These are phyloP conservation scores for Dryoscopus gambensis DNA, from an alignment of 2,113 vertebrate species.

Conservation along the genomic window DNA sequence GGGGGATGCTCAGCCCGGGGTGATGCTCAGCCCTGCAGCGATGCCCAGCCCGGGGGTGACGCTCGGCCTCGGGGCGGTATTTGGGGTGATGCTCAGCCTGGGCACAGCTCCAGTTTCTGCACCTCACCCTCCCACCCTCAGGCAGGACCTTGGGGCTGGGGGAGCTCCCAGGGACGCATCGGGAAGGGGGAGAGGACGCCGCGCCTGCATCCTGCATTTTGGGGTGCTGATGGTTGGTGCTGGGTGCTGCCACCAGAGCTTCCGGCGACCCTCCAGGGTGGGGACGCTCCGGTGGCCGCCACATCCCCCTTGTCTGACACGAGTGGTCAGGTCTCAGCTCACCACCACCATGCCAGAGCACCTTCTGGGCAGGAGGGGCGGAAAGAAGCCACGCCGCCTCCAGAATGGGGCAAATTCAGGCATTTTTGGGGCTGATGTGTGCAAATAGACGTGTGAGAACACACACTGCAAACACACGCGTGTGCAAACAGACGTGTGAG, in stretches of 20 bases:
- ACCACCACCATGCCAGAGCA: not conserved
- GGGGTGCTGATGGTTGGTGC: accelerated
- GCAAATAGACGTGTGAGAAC: too few relatives aligned
- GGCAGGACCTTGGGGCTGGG: not conserved
- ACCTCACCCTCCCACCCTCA: too few relatives aligned
- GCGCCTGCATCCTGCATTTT: accelerated
- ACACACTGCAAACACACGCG: too few relatives aligned
- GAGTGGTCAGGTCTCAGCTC: not conserved
- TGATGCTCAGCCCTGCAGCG: accelerated
- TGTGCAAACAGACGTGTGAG: too few relatives aligned
- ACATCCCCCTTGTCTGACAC: accelerated
- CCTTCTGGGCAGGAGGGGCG: not conserved
- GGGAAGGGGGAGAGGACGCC: accelerated
- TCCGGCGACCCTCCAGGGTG: accelerated
- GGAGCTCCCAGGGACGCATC: accelerated
- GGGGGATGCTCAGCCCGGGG: accelerated
- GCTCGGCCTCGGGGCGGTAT: accelerated
- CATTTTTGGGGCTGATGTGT: not conserved
- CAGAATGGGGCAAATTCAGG: not conserved
- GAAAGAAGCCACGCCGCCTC: accelerated
- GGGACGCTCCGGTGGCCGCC: accelerated
- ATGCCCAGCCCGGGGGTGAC: not conserved
- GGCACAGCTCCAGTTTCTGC: not conserved
- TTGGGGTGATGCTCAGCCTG: not conserved
- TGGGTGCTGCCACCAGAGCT: not conserved